These are phyloP conservation scores for Carapus acus DNA, from an alignment of 2,797 vertebrate genomes.

Conservation along the genomic window DNA sequence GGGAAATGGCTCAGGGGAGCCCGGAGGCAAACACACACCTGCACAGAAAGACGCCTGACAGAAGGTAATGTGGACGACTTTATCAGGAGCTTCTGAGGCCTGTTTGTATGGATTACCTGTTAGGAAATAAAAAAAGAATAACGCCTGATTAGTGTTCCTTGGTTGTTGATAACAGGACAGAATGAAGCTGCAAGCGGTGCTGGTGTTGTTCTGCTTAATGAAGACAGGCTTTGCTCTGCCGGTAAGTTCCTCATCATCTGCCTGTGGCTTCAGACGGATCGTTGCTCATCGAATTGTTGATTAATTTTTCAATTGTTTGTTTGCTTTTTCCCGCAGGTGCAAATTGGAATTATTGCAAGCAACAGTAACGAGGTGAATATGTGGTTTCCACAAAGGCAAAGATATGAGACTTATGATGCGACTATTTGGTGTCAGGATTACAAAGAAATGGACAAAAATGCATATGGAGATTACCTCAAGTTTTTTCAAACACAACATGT, in stretches of 20 bases:
- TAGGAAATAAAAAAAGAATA: too few species aligned
- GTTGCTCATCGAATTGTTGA: too few species aligned
- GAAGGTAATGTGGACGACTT: conserved; percentile 33
- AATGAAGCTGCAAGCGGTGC: conserved; percentile 56
- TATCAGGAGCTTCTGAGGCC: background rate
- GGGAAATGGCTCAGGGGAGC: conserved; percentile 27
- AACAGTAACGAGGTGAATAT: conserved; percentile 71
- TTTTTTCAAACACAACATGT: background rate
- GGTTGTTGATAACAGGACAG: conserved; percentile 28
- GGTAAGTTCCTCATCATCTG: conserved; percentile 40
- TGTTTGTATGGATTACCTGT: background rate
- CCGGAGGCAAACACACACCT: conserved; percentile 27
- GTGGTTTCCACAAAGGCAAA: too few species aligned
- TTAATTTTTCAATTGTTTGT: too few species aligned
- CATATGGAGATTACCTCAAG: too few species aligned
- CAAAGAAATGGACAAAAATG: too few species aligned
- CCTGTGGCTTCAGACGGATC: background rate
- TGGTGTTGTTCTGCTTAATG: conserved; percentile 57
- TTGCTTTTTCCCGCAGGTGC: conserved; percentile 42
- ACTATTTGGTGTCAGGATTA: too few species aligned
- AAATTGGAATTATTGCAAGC: conserved; percentile 70
- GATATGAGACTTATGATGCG: too few species aligned
- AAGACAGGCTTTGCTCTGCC: conserved; percentile 58
- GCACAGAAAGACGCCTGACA: conserved; percentile 19
- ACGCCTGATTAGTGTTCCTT: background rate